Percentiles rank a stretch among this genome's conserved stretches.
Conservation (phyloP, 1,140 invertebrate species). For the Polyergus mexicanus region DNA sequence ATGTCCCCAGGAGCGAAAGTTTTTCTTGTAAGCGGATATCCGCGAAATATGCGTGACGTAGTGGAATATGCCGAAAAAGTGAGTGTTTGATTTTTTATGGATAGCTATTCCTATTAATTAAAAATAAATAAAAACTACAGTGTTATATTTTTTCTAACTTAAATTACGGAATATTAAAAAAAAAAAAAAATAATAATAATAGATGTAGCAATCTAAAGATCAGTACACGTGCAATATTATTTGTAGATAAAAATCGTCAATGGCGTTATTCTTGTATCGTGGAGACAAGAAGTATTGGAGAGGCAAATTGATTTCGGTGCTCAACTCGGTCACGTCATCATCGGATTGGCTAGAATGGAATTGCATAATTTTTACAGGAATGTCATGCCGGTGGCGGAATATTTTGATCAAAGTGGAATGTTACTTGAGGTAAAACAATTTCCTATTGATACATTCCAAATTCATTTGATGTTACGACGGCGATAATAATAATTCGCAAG, state of each 20-base stretch:
- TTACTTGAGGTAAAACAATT: conserved; percentile 90
- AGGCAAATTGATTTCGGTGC: conserved; percentile 96
- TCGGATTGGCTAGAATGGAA: conserved; percentile 94
- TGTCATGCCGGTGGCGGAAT: conserved; percentile 95
- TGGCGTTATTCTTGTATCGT: conserved; percentile 94
- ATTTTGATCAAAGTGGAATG: conserved; percentile 95
- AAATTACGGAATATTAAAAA: neutral
- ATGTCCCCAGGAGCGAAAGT: conserved; percentile 95
- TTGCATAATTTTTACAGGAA: conserved; percentile 95
- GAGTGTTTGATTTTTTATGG: conserved; percentile 70
- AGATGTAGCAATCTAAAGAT: neutral
- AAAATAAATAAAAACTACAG: neutral
- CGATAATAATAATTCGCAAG: too few species aligned
- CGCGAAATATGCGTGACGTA: conserved; percentile 95
- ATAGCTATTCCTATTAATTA: neutral
- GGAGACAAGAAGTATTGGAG: conserved; percentile 94
- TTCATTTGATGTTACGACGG: neutral
- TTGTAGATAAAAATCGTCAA: conserved; percentile 94
- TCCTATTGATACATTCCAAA: neutral
- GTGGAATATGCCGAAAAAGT: conserved; percentile 97
- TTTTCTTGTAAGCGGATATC: conserved; percentile 98
- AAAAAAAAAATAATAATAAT: neutral
- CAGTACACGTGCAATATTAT: conserved; percentile 19
- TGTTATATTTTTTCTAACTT: neutral
- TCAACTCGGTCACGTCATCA: conserved; percentile 94